Conservation (phyloP, 92 coral and sea anemone genomes). For the Pocillopora meandrina region DNA sequence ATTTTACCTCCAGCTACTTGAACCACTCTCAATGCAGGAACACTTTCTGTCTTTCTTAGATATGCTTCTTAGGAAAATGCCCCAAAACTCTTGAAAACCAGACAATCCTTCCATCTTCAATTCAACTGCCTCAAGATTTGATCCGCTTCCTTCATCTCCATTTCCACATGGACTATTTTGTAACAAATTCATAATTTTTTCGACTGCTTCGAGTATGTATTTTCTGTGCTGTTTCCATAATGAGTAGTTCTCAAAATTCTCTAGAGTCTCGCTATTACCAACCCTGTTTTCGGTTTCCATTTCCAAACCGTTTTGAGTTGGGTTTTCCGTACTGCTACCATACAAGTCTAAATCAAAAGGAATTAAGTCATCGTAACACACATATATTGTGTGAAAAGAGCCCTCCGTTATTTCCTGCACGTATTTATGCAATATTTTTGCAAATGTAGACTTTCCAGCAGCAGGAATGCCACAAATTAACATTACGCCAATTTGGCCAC, state of each 20-base stretch:
- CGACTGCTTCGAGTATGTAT: slow-evolving; percentile 41
- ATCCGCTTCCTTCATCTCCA: not conserved
- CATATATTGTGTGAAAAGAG: slow-evolving; percentile 63
- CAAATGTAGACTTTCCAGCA: slow-evolving; percentile 81
- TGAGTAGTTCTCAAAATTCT: slow-evolving; percentile 17
- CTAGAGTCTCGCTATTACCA: not conserved
- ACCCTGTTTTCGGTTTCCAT: not conserved
- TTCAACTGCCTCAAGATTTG: not conserved
- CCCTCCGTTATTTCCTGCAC: slow-evolving; percentile 23
- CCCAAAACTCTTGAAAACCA: slow-evolving; percentile 44
- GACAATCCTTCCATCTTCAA: slow-evolving; percentile 21
- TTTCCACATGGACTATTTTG: slow-evolving; percentile 13
- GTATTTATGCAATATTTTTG: slow-evolving; percentile 54
- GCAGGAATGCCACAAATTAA: slow-evolving; percentile 91
- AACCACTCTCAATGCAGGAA: not conserved
- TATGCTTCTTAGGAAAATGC: slow-evolving; percentile 7
- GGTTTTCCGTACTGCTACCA: not conserved
- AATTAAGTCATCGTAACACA: slow-evolving; percentile 89
- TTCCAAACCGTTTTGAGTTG: not conserved
- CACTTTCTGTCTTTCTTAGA: slow-evolving; percentile 39
- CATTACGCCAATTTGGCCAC: slow-evolving; percentile 32
- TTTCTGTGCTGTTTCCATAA: slow-evolving; percentile 76
- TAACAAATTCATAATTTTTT: slow-evolving; percentile 27
- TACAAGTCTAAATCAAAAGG: slow-evolving; percentile 66
- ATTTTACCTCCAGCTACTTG: slow-evolving; percentile 23